Base-by-base conservation (phyloP, 1,140 invertebrate genomes). In the Nasonia giraulti region DNA sequence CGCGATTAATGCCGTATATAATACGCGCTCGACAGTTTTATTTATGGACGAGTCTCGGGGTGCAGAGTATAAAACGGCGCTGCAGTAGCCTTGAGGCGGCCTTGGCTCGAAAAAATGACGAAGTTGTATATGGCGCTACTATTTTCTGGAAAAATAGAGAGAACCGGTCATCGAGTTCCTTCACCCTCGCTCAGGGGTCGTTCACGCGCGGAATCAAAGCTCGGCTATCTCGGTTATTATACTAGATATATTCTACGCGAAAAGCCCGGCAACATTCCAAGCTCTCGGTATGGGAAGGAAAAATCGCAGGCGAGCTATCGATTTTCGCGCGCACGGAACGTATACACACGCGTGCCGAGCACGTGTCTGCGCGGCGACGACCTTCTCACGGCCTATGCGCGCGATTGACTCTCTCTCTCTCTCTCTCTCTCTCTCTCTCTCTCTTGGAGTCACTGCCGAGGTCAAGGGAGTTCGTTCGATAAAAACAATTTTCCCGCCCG, bases 401-500 rank as follows among this genome's bases (percentile, higher is more conserved):
- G 55, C 76, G 50, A 78, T 78, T 66, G 75, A 55, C 40, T 44
- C 37, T 47, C 76, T 44, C 40, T 44, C 40, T 44, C 40, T 44
- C 40, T 44, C 40, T 44, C 40, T 44, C 40, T 44, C 40, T 44
- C 40, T 44, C 40, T 44, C 40, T 44, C 40, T 44, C 40, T 44
- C 37, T 47, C 76, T 20, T 44, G 83, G 33, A 87, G 85, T 86
- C 88, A 89, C 87, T 89, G 87, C 87, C 88, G 87, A 87, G 88
- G 88, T 89, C 87, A 89, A 88, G 87, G 87, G 87, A 89, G 87
- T 89, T 88, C 87, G 87, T 82, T 83, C 82, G 87, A 87, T 88
- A 89, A 88, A 89, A 89, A 89, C 88, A 87, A 89, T 89, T 85
- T 80, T 80, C 66, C 85, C 86, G 62, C 87, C 86, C 82, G 85